These are phyloP conservation scores for Xestia c-nigrum DNA, from an alignment of 2,888 invertebrate genomes.

Conservation along the genomic window DNA sequence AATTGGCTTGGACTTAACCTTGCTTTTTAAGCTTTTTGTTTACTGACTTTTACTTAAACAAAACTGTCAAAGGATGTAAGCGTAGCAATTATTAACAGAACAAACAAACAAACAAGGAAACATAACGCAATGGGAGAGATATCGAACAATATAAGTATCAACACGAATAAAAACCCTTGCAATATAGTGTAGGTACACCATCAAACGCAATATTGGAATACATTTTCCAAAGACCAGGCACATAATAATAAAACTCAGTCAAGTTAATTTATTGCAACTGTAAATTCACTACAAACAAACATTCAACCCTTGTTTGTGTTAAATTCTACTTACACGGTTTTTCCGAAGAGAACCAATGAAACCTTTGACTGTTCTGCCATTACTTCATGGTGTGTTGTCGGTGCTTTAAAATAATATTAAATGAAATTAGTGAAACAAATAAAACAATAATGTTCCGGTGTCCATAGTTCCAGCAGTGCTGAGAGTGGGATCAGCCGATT, in stretches of 20 bases:
- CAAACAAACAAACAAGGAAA: not conserved
- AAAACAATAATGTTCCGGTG: conserved; percentile 24
- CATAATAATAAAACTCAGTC: not conserved
- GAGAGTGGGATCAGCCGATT: conserved; percentile 64
- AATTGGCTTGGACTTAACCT: conserved; percentile 8
- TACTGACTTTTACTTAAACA: not conserved
- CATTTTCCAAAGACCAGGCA: not conserved
- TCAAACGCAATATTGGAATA: not conserved
- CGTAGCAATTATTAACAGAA: not conserved
- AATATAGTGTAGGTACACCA: too few species aligned
- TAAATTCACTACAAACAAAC: too few species aligned
- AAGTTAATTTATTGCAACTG: too few species aligned
- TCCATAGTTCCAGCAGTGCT: conserved; percentile 53
- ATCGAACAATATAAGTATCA: not conserved
- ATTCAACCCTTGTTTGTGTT: too few species aligned
- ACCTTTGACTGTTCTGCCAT: not conserved
- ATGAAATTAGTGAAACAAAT: conserved; percentile 17
- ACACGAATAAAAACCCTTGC: not conserved
- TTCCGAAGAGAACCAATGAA: not conserved
- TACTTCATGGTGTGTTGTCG: not conserved
- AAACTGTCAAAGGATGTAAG: not conserved
- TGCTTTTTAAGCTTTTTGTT: conserved; percentile 4
- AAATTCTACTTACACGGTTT: not conserved
- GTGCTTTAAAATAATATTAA: not conserved
- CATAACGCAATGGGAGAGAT: not conserved